Conservation (phyloP, 1,140 invertebrate genomes). For the Drosophila cardini region DNA sequence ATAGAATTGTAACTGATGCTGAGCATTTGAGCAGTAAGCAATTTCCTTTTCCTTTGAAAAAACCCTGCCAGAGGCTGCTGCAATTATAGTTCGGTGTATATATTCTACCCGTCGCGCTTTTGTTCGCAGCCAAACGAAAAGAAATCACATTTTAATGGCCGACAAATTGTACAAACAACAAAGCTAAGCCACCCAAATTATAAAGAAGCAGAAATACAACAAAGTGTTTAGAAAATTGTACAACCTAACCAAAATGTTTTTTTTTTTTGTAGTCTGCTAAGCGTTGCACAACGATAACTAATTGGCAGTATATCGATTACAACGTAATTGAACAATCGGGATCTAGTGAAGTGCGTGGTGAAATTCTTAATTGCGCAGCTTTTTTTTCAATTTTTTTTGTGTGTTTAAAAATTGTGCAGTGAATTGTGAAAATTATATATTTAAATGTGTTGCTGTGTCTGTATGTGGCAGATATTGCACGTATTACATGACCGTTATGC, state of each 20-base stretch:
- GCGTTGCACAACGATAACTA: no score
- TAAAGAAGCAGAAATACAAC: constrained; percentile 7
- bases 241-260: not conserved
- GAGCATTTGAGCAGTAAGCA: constrained; percentile 47
- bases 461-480: no score
- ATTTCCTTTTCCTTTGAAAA: constrained; percentile 69
- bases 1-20: constrained; percentile 50
- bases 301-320: no score
- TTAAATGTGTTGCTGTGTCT: no score
- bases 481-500: no score
- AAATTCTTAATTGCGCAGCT: no score
- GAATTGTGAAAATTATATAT: no score
- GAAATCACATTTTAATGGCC: constrained; percentile 52
- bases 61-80: constrained; percentile 12
- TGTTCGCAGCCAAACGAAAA: constrained; percentile 28
- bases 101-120: constrained; percentile 42
- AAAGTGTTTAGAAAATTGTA: not conserved
- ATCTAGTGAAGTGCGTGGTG: no score
- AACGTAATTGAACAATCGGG: no score
- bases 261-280: not conserved
- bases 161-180: constrained; percentile 30
- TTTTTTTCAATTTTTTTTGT: no score
- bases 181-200: no score
- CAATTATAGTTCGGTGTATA: constrained; percentile 60
- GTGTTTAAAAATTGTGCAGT: no score